A percentile compares a stretch with the other conserved stretches of the same genome.
Evolutionary conservation across 2,797 vertebrate species (phyloP).

Genomic region (Arnoldichthys spilopterus): DNA sequence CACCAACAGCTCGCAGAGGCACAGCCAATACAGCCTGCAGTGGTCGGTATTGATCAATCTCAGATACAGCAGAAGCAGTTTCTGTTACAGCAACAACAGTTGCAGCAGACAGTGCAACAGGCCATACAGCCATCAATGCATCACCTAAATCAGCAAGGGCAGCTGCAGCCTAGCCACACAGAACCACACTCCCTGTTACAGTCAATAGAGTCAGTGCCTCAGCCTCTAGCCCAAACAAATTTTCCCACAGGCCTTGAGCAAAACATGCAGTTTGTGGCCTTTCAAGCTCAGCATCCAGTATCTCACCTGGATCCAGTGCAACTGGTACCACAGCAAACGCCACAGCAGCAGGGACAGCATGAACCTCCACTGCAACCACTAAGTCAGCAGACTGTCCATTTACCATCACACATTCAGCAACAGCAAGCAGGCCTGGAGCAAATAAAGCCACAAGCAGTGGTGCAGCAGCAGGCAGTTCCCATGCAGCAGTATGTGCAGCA

Average conservation of each 20-base stretch:
- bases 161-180: conserved; percentile 4
- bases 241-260: conserved; percentile 16
- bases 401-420: conserved; percentile 33
- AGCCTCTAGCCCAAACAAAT: conserved; percentile 10
- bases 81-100: conserved; percentile 52
- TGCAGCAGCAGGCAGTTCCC: conserved; percentile 31
- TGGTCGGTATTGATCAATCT: conserved; percentile 19
- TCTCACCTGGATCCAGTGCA: conserved; percentile 32
- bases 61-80: conserved; percentile 59
- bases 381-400: conserved; percentile 38
- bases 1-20: conserved; percentile 35
- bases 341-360: not conserved
- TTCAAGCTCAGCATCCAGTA: conserved; percentile 31
- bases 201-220: conserved; percentile 4
- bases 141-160: conserved; percentile 11
- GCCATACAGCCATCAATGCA: conserved; percentile 10
- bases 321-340: conserved; percentile 30
- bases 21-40: conserved; percentile 36
- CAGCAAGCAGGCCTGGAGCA: conserved; percentile 34
- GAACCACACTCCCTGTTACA: conserved; percentile 41
- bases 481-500: conserved; percentile 51
- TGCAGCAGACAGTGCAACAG: conserved; percentile 47
- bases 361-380: conserved; percentile 32
- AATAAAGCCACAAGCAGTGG: conserved; percentile 24
- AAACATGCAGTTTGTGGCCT: not conserved